Percentiles rank a stretch among this genome's conserved stretches.
These are phyloP conservation scores for Aphidius ervi DNA, from an alignment of 1,140 invertebrate species.

Conservation along the genomic window DNA sequence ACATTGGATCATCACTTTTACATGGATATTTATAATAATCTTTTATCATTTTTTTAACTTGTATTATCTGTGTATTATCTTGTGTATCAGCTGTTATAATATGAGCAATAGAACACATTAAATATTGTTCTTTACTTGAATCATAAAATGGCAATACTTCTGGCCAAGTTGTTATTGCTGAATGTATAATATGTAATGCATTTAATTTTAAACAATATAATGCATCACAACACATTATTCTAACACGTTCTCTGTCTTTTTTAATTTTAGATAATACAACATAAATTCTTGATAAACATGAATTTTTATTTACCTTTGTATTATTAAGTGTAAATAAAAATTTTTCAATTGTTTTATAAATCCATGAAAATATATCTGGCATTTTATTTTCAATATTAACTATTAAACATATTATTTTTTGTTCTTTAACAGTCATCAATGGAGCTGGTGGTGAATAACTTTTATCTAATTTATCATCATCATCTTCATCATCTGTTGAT, in stretches of 20 bases:
- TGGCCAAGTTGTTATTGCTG: constrained; percentile 40
- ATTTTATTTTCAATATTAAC: constrained; percentile 27
- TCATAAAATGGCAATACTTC: constrained; percentile 40
- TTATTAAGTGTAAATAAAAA: constrained; percentile 33
- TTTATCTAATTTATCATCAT: constrained; percentile 28
- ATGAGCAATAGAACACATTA: constrained; percentile 38
- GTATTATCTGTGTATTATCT: constrained; percentile 24
- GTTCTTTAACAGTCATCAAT: constrained; percentile 38
- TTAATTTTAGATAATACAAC: constrained; percentile 37
- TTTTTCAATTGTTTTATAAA: constrained; percentile 37
- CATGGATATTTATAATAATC: constrained; percentile 38
- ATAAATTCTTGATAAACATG: constrained; percentile 35
- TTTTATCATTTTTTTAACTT: constrained; percentile 32
- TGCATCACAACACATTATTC: constrained; percentile 44
- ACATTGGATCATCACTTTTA: constrained; percentile 2
- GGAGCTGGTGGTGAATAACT: constrained; percentile 45
- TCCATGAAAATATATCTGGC: constrained; percentile 30
- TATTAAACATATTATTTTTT: constrained; percentile 39
- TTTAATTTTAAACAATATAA: constrained; percentile 39
- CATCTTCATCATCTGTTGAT: background rate
- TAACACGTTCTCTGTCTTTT: constrained; percentile 43
- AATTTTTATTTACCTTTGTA: constrained; percentile 8
- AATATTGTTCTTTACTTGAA: constrained; percentile 29
- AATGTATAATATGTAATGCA: constrained; percentile 33
- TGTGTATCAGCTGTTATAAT: constrained; percentile 22